phyloP scores from a whole-genome alignment of 53 echinoderm and acorn worm genomes.

The Mesocentrotus franciscanus region DNA sequence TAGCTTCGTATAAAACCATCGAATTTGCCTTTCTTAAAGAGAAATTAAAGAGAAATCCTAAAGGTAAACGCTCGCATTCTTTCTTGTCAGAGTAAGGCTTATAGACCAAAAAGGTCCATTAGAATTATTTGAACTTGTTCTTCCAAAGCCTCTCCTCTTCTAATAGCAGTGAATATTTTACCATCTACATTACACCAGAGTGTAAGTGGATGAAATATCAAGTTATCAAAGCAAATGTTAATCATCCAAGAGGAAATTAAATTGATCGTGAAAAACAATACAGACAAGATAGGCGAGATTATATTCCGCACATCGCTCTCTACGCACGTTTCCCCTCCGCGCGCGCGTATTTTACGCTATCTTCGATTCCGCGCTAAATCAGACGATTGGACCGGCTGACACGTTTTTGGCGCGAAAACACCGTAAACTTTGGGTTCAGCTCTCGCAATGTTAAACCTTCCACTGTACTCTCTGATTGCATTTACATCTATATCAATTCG shows the following conservation, averaged over 20 bases:
- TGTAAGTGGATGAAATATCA: slow-evolving; percentile 39
- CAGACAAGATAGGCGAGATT: not conserved
- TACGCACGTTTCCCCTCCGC: not conserved
- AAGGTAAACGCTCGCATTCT: too few species aligned
- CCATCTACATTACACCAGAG: not conserved
- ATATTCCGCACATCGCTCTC: slow-evolving; percentile 3
- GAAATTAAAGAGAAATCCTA: too few species aligned
- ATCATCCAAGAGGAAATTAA: slow-evolving; percentile 46
- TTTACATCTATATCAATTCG: slow-evolving; percentile 27
- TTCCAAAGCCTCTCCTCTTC: not conserved
- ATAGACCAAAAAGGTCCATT: not conserved
- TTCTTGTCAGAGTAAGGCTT: not conserved
- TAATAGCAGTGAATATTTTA: not conserved
- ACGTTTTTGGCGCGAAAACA: slow-evolving; percentile 59
- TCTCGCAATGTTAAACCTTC: slow-evolving; percentile 45
- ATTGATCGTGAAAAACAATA: slow-evolving; percentile 47
- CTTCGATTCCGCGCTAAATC: slow-evolving; percentile 54
- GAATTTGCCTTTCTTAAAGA: too few species aligned
- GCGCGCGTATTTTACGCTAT: slow-evolving; percentile 23
- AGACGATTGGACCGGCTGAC: slow-evolving; percentile 31
- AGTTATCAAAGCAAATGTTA: slow-evolving; percentile 34
- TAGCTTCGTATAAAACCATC: too few species aligned
- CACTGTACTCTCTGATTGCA: slow-evolving; percentile 55
- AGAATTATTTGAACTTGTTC: not conserved
- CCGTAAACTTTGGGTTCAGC: slow-evolving; percentile 60